Conservation (phyloP, 1,140 invertebrate genomes). For the Drosophila obscura region DNA sequence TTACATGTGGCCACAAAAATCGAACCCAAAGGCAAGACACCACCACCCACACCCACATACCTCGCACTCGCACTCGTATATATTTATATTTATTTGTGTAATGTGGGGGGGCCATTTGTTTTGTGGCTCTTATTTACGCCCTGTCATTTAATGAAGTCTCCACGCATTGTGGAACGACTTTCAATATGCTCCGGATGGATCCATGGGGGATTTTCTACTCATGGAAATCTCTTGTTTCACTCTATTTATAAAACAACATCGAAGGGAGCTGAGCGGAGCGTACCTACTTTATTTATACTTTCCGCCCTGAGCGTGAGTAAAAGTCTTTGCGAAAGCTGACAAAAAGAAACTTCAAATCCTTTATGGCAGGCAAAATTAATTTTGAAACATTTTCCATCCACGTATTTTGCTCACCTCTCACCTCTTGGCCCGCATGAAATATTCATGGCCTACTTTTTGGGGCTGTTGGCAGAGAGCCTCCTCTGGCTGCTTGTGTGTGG, state of each 20-base stretch:
- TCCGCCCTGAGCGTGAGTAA: neutral
- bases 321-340: slow-evolving; percentile 26
- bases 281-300: slow-evolving; percentile 14
- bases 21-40: slow-evolving; percentile 33
- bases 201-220: slow-evolving; percentile 41
- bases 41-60: neutral
- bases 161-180: slow-evolving; percentile 21
- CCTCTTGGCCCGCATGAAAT: slow-evolving; percentile 11
- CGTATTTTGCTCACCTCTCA: slow-evolving; percentile 32
- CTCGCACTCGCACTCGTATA: neutral
- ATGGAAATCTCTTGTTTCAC: slow-evolving; percentile 36
- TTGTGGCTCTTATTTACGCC: slow-evolving; percentile 50
- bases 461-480: neutral
- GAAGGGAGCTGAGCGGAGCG: neutral
- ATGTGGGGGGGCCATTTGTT: slow-evolving; percentile 33
- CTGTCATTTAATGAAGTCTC: slow-evolving; percentile 57
- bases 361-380: slow-evolving; percentile 39
- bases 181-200: slow-evolving; percentile 24
- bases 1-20: slow-evolving; percentile 35
- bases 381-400: slow-evolving; percentile 6
- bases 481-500: neutral
- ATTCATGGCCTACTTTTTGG: neutral
- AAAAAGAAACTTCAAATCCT: slow-evolving; percentile 33
- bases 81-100: slow-evolving; percentile 34
- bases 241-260: slow-evolving; percentile 41